Evolutionary conservation across 2,797 vertebrate species (phyloP).

Genomic region (Echeneis naucrates): DNA sequence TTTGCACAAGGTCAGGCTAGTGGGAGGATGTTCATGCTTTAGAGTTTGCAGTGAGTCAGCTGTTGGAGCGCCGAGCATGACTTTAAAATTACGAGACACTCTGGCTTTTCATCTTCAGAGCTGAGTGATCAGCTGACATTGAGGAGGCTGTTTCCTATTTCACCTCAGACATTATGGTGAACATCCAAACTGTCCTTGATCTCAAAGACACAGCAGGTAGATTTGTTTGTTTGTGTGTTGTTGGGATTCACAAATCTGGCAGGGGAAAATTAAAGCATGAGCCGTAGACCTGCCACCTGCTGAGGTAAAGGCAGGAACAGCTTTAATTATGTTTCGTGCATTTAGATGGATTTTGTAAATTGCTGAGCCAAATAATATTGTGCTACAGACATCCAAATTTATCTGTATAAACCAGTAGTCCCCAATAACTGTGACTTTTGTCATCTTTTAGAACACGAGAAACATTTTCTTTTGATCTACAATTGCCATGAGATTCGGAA

Average conservation of each 20-base stretch:
- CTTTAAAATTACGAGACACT: conserved; percentile 11
- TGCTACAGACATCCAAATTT: background rate
- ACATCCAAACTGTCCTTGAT: background rate
- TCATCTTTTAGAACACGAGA: no score
- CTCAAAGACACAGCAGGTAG: conserved; percentile 1
- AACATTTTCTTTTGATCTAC: no score
- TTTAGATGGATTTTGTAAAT: background rate
- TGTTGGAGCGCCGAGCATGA: background rate
- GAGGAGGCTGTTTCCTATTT: background rate
- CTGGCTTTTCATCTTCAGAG: conserved; percentile 1
- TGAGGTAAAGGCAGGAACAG: background rate
- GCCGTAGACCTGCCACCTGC: background rate
- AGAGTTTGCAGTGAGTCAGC: conserved; percentile 40
- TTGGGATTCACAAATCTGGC: background rate
- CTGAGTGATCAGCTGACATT: background rate
- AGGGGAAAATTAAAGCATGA: no score
- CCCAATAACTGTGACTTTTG: no score
- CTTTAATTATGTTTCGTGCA: conserved; percentile 1
- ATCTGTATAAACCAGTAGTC: background rate
- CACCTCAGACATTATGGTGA: background rate
- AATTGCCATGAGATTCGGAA: no score
- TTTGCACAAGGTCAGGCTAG: conserved; percentile 56
- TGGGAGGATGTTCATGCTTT: conserved; percentile 37
- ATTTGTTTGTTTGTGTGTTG: background rate
- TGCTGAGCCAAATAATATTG: background rate